Conservation (phyloP, 2,113 vertebrate species). For the Erythrolamprus reginae region DNA sequence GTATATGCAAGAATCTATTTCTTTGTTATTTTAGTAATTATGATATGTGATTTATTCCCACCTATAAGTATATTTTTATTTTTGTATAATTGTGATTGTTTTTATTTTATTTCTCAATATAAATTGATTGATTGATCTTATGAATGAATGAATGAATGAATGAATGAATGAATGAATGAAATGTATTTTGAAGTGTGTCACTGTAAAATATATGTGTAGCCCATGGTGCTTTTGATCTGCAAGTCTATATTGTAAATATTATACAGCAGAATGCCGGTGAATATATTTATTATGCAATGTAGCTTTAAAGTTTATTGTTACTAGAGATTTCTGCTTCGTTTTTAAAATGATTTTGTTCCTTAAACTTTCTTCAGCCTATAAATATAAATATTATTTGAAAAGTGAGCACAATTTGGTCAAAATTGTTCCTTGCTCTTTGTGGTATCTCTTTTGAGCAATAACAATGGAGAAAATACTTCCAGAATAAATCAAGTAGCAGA, state of each 20-base stretch:
- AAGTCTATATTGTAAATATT: neutral
- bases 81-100: neutral
- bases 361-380: conserved; percentile 11
- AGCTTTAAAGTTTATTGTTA: conserved; percentile 21
- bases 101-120: neutral
- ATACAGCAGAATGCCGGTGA: neutral
- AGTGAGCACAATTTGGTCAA: neutral
- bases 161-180: neutral
- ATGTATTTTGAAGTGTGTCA: neutral
- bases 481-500: neutral
- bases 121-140: neutral
- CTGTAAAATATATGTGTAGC: neutral
- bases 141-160: neutral
- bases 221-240: neutral
- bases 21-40: neutral
- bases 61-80: neutral
- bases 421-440: neutral
- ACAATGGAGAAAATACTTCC: neutral
- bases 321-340: neutral
- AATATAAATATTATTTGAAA: neutral
- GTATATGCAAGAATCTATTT: neutral
- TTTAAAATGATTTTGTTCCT: neutral
- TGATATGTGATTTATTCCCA: neutral
- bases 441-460: neutral
- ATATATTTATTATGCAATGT: neutral